Percentiles rank a stretch among this genome's conserved stretches.
Conservation (phyloP, 2,113 vertebrate species). For the Burhinus bistriatus region DNA sequence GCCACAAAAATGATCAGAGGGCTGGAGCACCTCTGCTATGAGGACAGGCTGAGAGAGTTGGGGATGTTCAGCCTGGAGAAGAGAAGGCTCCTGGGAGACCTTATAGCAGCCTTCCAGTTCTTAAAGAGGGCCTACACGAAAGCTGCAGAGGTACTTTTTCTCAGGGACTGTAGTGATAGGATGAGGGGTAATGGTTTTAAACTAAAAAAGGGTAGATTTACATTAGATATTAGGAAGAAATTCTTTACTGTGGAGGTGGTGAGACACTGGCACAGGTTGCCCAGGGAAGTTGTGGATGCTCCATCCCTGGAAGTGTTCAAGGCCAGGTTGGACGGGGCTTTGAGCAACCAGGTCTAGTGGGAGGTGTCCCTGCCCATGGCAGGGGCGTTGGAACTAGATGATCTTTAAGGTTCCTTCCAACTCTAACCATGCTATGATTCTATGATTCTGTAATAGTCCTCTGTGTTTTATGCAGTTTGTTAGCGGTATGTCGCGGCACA, state of each 20-base stretch:
- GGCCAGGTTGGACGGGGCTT: not conserved
- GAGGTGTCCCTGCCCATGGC: not conserved
- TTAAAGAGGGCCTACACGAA: too few species aligned
- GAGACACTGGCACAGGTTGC: not conserved
- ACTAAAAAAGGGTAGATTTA: not conserved
- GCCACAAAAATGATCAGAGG: too few species aligned
- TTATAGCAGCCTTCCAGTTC: too few species aligned
- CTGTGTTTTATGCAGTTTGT: not conserved
- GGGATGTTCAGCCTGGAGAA: too few species aligned
- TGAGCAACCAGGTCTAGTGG: not conserved
- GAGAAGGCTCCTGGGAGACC: too few species aligned
- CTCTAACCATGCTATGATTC: not conserved
- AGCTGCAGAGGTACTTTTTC: too few species aligned
- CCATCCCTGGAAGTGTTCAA: not conserved
- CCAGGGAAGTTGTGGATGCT: not conserved
- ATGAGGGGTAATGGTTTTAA: not conserved
- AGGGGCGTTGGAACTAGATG: not conserved
- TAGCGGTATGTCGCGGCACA: fast-evolving
- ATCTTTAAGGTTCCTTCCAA: not conserved
- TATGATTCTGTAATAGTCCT: not conserved
- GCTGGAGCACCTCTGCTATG: too few species aligned
- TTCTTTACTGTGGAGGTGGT: not conserved
- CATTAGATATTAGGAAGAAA: not conserved
- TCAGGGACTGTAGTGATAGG: too few species aligned
- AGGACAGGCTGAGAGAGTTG: too few species aligned